phyloP scores from a whole-genome alignment of 2,113 vertebrate species.

The Cromileptes altivelis region DNA sequence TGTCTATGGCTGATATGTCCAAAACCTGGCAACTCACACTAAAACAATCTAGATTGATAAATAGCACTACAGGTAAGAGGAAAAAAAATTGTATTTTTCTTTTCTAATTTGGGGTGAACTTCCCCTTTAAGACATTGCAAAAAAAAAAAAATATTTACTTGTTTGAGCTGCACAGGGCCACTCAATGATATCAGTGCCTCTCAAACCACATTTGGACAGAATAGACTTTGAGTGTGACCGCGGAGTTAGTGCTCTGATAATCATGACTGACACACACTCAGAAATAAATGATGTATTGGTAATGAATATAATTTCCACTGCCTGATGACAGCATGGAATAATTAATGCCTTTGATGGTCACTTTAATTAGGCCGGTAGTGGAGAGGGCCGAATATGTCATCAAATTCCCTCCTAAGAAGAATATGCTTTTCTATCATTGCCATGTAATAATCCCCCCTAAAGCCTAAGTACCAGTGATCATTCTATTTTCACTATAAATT shows the following conservation, averaged over 20 bases:
- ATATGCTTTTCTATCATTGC: constrained; percentile 40
- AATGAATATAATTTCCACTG: constrained; percentile 63
- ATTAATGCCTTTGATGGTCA: constrained; percentile 65
- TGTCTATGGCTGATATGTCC: no score
- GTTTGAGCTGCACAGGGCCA: neutral
- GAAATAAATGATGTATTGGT: constrained; percentile 57
- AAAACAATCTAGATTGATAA: no score
- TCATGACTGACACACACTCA: constrained; percentile 62
- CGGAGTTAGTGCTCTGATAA: constrained; percentile 44
- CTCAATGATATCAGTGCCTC: constrained; percentile 1
- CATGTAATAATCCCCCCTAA: constrained; percentile 19
- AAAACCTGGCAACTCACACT: no score
- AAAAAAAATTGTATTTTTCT: neutral
- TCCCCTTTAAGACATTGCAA: neutral
- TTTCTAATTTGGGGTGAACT: no score
- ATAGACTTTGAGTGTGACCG: constrained; percentile 22
- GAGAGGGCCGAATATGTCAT: constrained; percentile 36
- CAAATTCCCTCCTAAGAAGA: constrained; percentile 35
- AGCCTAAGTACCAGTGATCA: constrained; percentile 28
- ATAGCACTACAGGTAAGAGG: neutral
- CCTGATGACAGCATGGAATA: constrained; percentile 49
- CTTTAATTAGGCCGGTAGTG: constrained; percentile 62
- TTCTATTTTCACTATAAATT: constrained; percentile 46
- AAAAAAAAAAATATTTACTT: constrained; percentile 3
- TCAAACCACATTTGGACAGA: constrained; percentile 8